Conservation (phyloP, 2,113 vertebrate genomes). For the Trachemys scripta region DNA sequence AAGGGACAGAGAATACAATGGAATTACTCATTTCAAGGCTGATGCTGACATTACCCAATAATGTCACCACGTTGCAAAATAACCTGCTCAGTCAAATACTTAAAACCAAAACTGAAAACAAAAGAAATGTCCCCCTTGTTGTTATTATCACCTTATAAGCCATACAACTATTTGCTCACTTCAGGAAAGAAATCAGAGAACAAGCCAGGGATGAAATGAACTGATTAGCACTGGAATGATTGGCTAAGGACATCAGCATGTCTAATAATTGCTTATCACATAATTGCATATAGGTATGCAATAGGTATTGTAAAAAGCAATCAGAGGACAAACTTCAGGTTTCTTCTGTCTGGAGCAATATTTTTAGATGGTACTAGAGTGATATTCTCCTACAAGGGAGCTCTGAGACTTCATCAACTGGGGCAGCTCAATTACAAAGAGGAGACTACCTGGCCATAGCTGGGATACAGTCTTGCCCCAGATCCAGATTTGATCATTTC, state of each 20-base stretch:
- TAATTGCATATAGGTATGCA: background rate
- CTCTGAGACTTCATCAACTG: background rate
- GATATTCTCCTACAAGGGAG: background rate
- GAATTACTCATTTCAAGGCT: background rate
- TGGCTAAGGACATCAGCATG: background rate
- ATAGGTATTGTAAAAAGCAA: background rate
- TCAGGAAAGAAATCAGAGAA: background rate
- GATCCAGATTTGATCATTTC: background rate
- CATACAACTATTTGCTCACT: background rate
- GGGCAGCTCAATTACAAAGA: background rate
- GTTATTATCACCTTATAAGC: conserved; percentile 10
- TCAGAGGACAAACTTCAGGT: background rate
- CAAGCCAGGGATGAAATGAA: background rate
- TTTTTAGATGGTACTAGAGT: background rate
- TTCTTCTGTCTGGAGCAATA: background rate
- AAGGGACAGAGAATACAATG: conserved; percentile 32
- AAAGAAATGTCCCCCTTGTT: background rate
- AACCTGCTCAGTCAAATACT: background rate
- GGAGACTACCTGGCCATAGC: background rate
- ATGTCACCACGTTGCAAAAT: conserved; percentile 4
- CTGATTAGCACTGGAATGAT: rapidly evolving
- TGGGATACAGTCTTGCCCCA: background rate
- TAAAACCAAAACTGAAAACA: background rate
- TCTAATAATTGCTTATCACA: background rate
- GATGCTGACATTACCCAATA: conserved; percentile 13